Evolutionary conservation across 2,888 invertebrate genomes (phyloP).

Genomic region (Smittia aterrima): DNA sequence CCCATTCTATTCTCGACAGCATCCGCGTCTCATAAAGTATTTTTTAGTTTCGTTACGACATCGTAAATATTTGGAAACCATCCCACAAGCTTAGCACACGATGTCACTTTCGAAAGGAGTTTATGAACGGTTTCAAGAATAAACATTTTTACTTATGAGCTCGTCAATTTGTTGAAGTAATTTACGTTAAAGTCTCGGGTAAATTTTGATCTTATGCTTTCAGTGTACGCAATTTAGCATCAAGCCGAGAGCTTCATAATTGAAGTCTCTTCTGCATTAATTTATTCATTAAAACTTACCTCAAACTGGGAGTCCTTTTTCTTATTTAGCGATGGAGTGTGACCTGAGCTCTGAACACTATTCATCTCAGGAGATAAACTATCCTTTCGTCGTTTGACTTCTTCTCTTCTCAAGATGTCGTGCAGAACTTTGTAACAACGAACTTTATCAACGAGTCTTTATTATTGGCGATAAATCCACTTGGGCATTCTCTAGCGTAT

Average conservation of each 20-base stretch:
- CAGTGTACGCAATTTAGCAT: no score
- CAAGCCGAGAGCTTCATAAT: no score
- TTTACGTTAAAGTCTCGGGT: no score
- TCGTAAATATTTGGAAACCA: neutral
- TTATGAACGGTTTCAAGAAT: neutral
- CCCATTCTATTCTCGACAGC: no score
- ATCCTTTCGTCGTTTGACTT: slow-evolving; percentile 2
- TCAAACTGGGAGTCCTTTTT: slow-evolving; percentile 41
- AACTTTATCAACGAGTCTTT: neutral
- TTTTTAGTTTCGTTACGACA: neutral
- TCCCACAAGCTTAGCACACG: neutral
- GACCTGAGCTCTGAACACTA: slow-evolving; percentile 39
- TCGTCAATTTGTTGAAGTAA: no score
- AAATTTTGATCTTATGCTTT: no score
- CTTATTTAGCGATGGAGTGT: slow-evolving; percentile 37
- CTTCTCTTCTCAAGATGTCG: neutral
- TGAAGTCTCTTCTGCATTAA: no score
- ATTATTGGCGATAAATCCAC: slow-evolving; percentile 1
- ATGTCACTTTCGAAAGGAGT: neutral
- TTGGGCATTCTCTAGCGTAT: neutral
- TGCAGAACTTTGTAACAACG: slow-evolving; percentile 2
- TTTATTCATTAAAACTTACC: no score
- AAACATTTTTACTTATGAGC: neutral
- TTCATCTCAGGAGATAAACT: slow-evolving; percentile 37
- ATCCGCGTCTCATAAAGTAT: no score